Evolutionary conservation across 2,113 vertebrate species (phyloP).

Genomic region (Dipodomys spectabilis): DNA sequence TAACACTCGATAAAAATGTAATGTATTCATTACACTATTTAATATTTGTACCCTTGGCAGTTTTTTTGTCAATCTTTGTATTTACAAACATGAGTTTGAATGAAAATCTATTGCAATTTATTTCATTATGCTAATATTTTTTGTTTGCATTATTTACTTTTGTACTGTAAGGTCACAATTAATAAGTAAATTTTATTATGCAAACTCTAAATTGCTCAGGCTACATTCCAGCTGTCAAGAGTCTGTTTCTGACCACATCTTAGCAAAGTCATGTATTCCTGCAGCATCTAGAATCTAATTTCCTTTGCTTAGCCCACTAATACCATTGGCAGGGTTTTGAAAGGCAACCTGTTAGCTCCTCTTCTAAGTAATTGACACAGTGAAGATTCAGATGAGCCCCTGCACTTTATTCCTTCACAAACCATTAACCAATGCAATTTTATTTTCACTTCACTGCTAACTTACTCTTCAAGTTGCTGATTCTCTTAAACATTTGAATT

Average conservation of each 20-base stretch:
- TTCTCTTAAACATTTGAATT: constrained; percentile 43
- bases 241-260: constrained; percentile 45
- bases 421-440: constrained; percentile 57
- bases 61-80: background rate
- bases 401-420: constrained; percentile 70
- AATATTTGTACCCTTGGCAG: constrained; percentile 39
- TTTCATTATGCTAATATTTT: constrained; percentile 77
- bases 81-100: constrained; percentile 36
- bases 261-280: background rate
- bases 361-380: constrained; percentile 63
- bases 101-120: constrained; percentile 61
- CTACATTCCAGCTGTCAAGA: constrained; percentile 66
- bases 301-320: constrained; percentile 31
- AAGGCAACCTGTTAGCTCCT: constrained; percentile 59
- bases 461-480: constrained; percentile 59
- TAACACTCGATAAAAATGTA: constrained; percentile 57
- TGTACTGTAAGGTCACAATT: constrained; percentile 68
- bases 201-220: constrained; percentile 45
- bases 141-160: constrained; percentile 78
- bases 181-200: constrained; percentile 81
- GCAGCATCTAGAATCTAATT: constrained; percentile 45
- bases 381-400: constrained; percentile 48
- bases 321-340: constrained; percentile 53
- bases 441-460: constrained; percentile 71
- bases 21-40: constrained; percentile 28